Percentiles rank a stretch among this genome's conserved stretches.
phyloP scores from a whole-genome alignment of 2,888 invertebrate genomes.

The Abscondita cerata region DNA sequence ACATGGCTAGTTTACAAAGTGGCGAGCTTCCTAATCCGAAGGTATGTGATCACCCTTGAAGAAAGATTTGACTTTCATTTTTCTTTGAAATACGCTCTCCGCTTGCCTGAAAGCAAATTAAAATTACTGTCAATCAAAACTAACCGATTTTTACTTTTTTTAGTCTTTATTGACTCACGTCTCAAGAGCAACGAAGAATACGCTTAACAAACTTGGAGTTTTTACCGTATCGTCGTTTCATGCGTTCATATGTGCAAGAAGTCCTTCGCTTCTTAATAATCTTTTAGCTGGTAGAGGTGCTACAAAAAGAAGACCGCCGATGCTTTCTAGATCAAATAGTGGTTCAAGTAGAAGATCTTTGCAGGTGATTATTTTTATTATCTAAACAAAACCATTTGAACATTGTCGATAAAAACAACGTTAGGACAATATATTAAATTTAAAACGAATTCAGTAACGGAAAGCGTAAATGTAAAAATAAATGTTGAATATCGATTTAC shows the following conservation, averaged over 20 bases:
- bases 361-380: constrained; percentile 64
- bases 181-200: constrained; percentile 92
- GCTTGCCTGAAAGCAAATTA: no score
- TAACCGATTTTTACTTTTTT: constrained; percentile 47
- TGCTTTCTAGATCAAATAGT: constrained; percentile 88
- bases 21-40: constrained; percentile 97
- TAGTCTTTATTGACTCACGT: constrained; percentile 96
- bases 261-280: constrained; percentile 91
- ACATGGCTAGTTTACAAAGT: constrained; percentile 95
- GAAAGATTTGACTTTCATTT: background rate
- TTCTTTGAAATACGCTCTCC: background rate
- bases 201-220: constrained; percentile 92
- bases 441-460: no score
- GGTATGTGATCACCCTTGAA: constrained; percentile 63
- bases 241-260: constrained; percentile 95
- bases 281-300: constrained; percentile 89
- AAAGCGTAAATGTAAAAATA: no score
- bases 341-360: constrained; percentile 87
- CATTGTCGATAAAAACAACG: no score
- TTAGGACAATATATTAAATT: no score
- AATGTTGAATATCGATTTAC: no score
- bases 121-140: no score
- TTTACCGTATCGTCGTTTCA: constrained; percentile 98
- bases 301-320: constrained; percentile 88
- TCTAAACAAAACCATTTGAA: no score